These are phyloP conservation scores for Cerastis rubricosa DNA, from an alignment of 2,888 invertebrate genomes.

Conservation along the genomic window DNA sequence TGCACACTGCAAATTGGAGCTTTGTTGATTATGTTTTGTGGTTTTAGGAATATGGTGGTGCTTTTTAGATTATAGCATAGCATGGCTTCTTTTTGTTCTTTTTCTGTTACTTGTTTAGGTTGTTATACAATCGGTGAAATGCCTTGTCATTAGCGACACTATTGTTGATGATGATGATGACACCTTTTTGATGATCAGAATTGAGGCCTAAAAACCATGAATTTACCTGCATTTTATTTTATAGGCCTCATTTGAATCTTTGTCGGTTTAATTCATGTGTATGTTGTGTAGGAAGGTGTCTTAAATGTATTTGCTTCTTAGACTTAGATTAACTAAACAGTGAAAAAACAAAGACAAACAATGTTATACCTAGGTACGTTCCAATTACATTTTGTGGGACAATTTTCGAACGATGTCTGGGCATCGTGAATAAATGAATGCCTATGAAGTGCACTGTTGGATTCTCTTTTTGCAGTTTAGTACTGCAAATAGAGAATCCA, in stretches of 20 bases:
- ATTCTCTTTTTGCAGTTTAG: too few relatives aligned
- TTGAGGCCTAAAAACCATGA: not conserved
- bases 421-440: too few relatives aligned
- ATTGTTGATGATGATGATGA: not conserved
- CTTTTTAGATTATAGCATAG: not conserved
- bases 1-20: conserved; percentile 15
- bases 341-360: not conserved
- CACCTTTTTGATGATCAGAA: not conserved
- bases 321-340: not conserved
- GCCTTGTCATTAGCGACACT: too few relatives aligned
- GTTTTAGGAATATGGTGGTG: not conserved
- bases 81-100: not conserved
- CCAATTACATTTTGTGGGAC: too few relatives aligned
- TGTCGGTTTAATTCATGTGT: not conserved
- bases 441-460: too few relatives aligned
- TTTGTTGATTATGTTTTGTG: not conserved
- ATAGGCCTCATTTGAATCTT: not conserved
- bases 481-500: too few relatives aligned
- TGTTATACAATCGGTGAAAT: not conserved
- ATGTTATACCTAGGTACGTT: too few relatives aligned
- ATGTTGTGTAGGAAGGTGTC: not conserved
- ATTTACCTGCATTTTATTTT: too few relatives aligned
- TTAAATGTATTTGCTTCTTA: not conserved
- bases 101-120: not conserved
- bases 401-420: too few relatives aligned